Evolutionary conservation across 2,797 vertebrate species (phyloP), one percentile per base, ranked within the genome.

Genomic region (Typhlichthys subterraneus): DNA sequence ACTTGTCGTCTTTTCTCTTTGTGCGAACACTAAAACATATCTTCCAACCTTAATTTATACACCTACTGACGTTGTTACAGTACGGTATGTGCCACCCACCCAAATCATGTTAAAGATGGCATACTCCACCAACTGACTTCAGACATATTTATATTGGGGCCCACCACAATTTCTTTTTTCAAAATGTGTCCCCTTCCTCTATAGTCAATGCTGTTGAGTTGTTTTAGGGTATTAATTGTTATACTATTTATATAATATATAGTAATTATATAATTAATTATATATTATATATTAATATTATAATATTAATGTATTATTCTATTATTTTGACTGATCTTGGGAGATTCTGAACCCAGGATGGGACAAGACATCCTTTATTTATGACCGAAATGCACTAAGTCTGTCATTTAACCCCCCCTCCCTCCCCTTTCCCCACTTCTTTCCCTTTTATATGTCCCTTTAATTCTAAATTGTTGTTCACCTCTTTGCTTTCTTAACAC

Each of bases 311-410:
- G 19, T 23, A 23, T 23, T 23, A 23, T 2, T 23, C 2, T 23
- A 23, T 23, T 23, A 23, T n/a, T 1, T 29, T 19, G 53, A 72
- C 51, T 58, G 3, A 15, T 61, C 48, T 53, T n/a, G 4, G 13
- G 3, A 33, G 48, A 59, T 57, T 31, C 56, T 15, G 48, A 48
- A 29, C 8, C 46, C 3, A 59, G 67, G 61, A 47, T 15, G 46
- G 53, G 14, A 53, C 46, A 59, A 55, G 57, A 65, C 29, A 12
- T 71, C 57, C 53, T 66, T 76, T 67, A 76, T 85, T 85, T 85
- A 76, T 85, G 80, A 84, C 80, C 69, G 52, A 77, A 77, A 85
- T 89, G 83, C 85, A 86, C 82, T 87, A 86, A 80, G 64, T 57
- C 57, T 19, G 47, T 55, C 33, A 54, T 48, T 48, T 65, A 5